Conservation (phyloP, 2,888 invertebrate genomes). For the Lycaena phlaeas region DNA sequence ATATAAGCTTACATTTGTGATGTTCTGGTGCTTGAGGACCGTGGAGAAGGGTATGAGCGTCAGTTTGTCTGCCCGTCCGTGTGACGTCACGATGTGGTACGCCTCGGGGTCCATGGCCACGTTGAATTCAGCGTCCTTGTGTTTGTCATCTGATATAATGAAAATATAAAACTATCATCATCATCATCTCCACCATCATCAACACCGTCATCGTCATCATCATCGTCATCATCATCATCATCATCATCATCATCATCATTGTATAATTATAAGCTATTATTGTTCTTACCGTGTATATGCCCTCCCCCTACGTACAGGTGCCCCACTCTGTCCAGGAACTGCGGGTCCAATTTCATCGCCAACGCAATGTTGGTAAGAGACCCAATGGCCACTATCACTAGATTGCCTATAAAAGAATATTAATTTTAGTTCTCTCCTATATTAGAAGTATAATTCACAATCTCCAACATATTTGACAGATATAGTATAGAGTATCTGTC, state of each 20-base stretch:
- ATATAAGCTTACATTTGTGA: too few species aligned
- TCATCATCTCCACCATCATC: too few species aligned
- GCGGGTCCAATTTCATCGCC: conserved; percentile 78
- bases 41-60: conserved; percentile 51
- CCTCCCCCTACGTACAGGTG: conserved; percentile 86
- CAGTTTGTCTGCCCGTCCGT: conserved; percentile 42
- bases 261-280: background rate
- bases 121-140: conserved; percentile 42
- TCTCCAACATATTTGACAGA: too few species aligned
- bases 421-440: too few species aligned
- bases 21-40: conserved; percentile 26
- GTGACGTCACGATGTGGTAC: conserved; percentile 38
- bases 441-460: too few species aligned
- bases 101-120: conserved; percentile 51
- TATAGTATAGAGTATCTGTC: too few species aligned
- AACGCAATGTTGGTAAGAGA: conserved; percentile 87
- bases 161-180: too few species aligned
- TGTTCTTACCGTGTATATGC: conserved; percentile 76
- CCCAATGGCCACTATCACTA: conserved; percentile 78
- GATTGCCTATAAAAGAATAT: conserved; percentile 52
- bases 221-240: too few species aligned
- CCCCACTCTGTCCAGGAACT: conserved; percentile 75
- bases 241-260: too few species aligned
- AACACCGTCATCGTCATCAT: too few species aligned
- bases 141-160: background rate